Evolutionary conservation across 2,113 vertebrate species (phyloP).

Genomic region (Neofelis nebulosa): DNA sequence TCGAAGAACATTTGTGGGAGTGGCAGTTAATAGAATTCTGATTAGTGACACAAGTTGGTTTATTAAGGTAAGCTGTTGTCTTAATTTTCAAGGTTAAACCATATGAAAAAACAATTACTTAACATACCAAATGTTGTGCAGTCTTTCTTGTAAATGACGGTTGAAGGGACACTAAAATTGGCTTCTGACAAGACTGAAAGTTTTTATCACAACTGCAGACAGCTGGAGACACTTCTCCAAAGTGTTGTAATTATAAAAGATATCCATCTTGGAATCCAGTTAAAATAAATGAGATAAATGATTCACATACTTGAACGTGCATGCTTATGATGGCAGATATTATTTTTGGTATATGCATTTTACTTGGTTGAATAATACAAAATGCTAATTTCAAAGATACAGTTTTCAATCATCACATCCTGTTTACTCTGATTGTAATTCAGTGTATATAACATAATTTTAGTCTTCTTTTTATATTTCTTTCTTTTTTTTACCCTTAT

Average conservation of each 20-base stretch:
- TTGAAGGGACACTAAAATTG: background rate
- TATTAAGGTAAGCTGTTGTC: background rate
- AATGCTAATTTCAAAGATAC: background rate
- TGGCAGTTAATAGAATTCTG: background rate
- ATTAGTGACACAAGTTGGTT: background rate
- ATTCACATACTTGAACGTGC: constrained; percentile 5
- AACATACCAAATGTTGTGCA: background rate
- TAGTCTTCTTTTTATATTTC: constrained; percentile 82
- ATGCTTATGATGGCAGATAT: constrained; percentile 11
- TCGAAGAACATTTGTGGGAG: background rate
- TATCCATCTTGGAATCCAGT: background rate
- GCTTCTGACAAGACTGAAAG: constrained; percentile 26
- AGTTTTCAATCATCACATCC: constrained; percentile 50
- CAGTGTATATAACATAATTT: constrained; percentile 75
- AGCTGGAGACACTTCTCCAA: background rate
- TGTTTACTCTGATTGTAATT: constrained; percentile 69
- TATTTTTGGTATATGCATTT: constrained; percentile 30
- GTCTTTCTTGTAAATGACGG: background rate
- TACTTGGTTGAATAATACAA: background rate
- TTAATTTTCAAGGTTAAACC: background rate
- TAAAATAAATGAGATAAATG: constrained; percentile 33
- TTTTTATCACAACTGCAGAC: background rate
- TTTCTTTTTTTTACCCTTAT: constrained; percentile 83
- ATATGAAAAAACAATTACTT: background rate
- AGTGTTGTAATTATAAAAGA: constrained; percentile 3